Conservation (phyloP, 2,113 vertebrate genomes). For the Rhodinocichla rosea region DNA sequence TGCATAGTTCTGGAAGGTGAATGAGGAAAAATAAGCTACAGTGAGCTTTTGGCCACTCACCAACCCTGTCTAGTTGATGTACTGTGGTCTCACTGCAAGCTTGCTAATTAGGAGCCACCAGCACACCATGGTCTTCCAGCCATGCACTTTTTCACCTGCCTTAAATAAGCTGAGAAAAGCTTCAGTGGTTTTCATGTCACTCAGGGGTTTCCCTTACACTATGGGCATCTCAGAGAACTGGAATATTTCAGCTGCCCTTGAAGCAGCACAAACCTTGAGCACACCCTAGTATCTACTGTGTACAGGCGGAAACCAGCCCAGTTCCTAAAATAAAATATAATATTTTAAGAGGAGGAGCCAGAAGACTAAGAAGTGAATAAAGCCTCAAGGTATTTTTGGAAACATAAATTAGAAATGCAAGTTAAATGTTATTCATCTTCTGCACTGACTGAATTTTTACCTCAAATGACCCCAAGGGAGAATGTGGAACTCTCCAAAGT, state of each 20-base stretch:
- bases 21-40: not conserved
- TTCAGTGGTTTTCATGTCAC: not conserved
- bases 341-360: not conserved
- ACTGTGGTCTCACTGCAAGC: not conserved
- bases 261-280: not conserved
- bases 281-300: not conserved
- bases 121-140: not conserved
- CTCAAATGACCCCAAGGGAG: not conserved
- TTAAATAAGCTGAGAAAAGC: slow-evolving; percentile 6
- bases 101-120: not conserved
- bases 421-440: not conserved
- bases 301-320: not conserved
- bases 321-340: not conserved
- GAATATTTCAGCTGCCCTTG: not conserved
- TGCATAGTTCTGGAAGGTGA: not conserved
- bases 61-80: not conserved
- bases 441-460: not conserved
- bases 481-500: not conserved
- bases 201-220: not conserved
- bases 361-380: not conserved
- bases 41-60: not conserved
- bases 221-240: not conserved
- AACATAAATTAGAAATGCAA: not conserved
- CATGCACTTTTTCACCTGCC: not conserved
- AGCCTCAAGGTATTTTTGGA: not conserved